Conservation (phyloP, 2,113 vertebrate species). For the Micronycteris hirsuta region DNA sequence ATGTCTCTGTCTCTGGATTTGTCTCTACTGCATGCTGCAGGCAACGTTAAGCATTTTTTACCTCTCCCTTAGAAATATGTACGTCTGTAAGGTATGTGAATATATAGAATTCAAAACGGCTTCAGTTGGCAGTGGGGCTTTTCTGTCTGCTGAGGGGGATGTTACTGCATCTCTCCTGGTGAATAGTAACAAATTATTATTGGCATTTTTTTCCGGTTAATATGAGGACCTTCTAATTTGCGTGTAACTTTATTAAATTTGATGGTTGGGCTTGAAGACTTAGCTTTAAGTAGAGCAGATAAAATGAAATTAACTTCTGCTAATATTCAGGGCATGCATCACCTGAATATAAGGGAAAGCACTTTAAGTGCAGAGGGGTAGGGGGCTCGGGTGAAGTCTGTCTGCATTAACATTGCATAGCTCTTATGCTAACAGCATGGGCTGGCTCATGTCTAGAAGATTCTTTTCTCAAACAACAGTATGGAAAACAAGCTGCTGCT, state of each 20-base stretch:
- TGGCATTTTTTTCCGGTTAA: background rate
- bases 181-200: background rate
- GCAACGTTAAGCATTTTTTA: background rate
- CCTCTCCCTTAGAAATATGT: background rate
- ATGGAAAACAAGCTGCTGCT: background rate
- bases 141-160: background rate
- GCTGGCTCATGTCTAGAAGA: background rate
- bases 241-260: slow-evolving; percentile 8
- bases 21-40: background rate
- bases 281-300: background rate
- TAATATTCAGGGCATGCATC: slow-evolving; percentile 2
- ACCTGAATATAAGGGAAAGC: background rate
- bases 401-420: background rate
- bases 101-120: background rate
- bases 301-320: slow-evolving; percentile 36
- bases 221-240: slow-evolving; percentile 30
- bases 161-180: background rate
- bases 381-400: background rate
- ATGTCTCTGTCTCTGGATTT: background rate
- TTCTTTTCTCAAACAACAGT: background rate
- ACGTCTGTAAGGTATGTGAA: background rate
- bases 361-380: background rate
- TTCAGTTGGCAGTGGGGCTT: background rate
- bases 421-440: background rate
- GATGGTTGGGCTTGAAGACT: background rate